phyloP scores from a whole-genome alignment of 2,888 invertebrate species.

The Allygus modestus region DNA sequence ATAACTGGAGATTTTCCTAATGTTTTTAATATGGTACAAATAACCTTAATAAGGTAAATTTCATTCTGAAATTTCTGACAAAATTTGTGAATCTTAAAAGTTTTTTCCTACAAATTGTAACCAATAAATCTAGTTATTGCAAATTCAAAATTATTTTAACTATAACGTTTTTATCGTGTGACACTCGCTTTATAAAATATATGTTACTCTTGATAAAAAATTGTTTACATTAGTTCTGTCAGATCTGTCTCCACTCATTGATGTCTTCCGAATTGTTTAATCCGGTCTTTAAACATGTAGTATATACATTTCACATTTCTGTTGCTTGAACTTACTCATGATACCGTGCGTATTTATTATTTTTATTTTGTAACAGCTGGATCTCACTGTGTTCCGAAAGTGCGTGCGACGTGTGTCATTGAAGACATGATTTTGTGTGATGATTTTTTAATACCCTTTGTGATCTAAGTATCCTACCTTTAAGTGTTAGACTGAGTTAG shows the following conservation, averaged over 20 bases:
- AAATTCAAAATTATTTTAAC: too few relatives aligned
- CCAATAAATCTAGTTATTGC: too few relatives aligned
- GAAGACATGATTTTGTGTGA: slow-evolving; percentile 43
- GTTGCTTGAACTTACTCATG: neutral
- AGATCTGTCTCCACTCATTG: neutral
- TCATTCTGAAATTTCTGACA: too few relatives aligned
- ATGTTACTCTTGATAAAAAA: too few relatives aligned
- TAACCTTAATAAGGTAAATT: too few relatives aligned
- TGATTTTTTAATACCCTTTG: slow-evolving; percentile 33
- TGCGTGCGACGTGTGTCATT: slow-evolving; percentile 17
- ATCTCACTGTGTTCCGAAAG: slow-evolving; percentile 26
- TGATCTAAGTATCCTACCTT: slow-evolving; percentile 15
- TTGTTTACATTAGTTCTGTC: too few relatives aligned
- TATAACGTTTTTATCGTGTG: too few relatives aligned
- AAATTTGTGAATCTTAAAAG: too few relatives aligned
- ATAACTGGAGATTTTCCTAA: too few relatives aligned
- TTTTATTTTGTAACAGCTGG: slow-evolving; percentile 27
- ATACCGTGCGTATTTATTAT: slow-evolving; percentile 21
- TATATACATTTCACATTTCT: neutral
- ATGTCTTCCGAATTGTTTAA: neutral
- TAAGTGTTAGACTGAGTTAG: slow-evolving; percentile 41
- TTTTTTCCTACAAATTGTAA: too few relatives aligned
- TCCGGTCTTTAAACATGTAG: neutral
- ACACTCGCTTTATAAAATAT: too few relatives aligned
- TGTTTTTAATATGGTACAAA: too few relatives aligned